Conservation (phyloP, 2,113 vertebrate species). For the Phalacrocorax brasilianus region DNA sequence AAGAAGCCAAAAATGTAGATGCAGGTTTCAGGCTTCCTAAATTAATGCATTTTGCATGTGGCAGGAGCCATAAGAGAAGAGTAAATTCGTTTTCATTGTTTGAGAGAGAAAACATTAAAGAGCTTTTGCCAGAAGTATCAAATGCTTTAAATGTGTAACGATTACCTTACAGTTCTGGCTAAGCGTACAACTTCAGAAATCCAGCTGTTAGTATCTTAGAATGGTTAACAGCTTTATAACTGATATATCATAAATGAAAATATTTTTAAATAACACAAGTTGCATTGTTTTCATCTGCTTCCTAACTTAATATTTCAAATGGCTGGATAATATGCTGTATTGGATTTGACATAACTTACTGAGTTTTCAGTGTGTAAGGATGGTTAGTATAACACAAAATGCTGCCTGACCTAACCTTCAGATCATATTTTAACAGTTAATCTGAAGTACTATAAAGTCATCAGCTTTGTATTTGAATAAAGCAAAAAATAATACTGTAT, state of each 20-base stretch:
- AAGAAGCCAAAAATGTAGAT: neutral
- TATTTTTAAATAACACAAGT: neutral
- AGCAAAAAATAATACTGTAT: neutral
- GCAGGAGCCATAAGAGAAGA: neutral
- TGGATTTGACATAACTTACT: neutral
- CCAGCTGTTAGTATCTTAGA: neutral
- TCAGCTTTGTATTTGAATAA: neutral
- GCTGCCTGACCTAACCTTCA: neutral
- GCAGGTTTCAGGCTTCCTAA: neutral
- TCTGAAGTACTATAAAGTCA: neutral
- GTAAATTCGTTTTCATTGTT: neutral
- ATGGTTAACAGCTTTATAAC: neutral
- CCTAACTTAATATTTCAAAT: neutral
- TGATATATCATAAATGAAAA: neutral
- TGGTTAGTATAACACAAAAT: neutral
- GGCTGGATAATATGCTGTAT: neutral
- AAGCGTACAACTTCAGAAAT: neutral
- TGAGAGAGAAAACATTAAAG: neutral
- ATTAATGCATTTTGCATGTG: neutral
- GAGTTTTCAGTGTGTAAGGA: neutral
- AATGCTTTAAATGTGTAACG: neutral
- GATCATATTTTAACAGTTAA: neutral
- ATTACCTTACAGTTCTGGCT: neutral
- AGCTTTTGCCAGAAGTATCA: neutral
- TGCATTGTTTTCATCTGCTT: neutral